Evolutionary conservation across 1,140 invertebrate genomes (phyloP).

Genomic region (Pseudachorutes palmiensis): DNA sequence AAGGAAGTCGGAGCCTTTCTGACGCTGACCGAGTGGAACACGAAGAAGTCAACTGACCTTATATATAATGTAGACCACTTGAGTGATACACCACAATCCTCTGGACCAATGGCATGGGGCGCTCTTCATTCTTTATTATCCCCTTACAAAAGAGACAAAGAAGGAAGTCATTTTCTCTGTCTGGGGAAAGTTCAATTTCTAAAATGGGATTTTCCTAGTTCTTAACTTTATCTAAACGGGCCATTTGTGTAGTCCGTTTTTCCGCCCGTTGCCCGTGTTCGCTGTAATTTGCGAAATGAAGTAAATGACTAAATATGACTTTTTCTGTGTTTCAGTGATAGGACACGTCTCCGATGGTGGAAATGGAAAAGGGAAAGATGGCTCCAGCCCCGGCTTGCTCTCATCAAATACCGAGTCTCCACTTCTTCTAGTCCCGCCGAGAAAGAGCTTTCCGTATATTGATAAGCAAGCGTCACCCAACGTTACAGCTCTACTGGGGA

Average conservation of each 20-base stretch:
- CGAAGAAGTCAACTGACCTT: neutral
- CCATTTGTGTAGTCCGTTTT: constrained; percentile 2
- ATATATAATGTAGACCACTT: neutral
- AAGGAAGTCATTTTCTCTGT: neutral
- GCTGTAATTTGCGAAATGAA: neutral
- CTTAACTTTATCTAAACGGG: constrained; percentile 10
- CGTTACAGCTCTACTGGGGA: constrained; percentile 70
- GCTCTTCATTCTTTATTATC: too few species aligned
- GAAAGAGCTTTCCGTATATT: constrained; percentile 55
- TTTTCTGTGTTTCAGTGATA: constrained; percentile 30
- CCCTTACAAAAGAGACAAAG: constrained; percentile 4
- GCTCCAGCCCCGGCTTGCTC: neutral
- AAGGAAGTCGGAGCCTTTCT: too few species aligned
- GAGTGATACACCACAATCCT: neutral
- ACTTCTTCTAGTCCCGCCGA: constrained; percentile 1
- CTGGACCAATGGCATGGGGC: too few species aligned
- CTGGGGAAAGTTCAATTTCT: neutral
- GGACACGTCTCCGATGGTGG: constrained; percentile 32
- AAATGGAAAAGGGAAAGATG: constrained; percentile 3
- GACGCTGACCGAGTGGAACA: too few species aligned
- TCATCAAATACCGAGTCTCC: constrained; percentile 3
- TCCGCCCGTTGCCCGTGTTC: neutral
- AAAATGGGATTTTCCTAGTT: neutral
- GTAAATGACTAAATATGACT: neutral
- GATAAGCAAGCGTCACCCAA: constrained; percentile 67